Evolutionary conservation across 2,797 vertebrate genomes (phyloP), one percentile per base, ranked within the genome.

Genomic region (Glyptemys insculpta): DNA sequence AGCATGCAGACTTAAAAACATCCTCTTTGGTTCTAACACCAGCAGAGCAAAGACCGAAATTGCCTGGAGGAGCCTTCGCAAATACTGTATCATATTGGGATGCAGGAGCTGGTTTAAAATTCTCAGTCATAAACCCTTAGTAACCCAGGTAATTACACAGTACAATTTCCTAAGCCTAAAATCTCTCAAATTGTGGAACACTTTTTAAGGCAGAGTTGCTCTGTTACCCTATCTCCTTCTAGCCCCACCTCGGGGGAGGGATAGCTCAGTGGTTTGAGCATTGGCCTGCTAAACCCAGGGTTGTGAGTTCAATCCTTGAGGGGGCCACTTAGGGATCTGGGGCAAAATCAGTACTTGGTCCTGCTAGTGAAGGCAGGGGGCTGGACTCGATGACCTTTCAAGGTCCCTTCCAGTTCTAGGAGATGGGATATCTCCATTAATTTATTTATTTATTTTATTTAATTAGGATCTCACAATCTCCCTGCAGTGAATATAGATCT

Each of bases 151-250:
- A 68, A 21, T 37, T 68, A 37, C n/a, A 37, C 65, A 37, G 49
- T 81, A 92, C 88, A 89, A 86, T 56, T 91, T 95, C 44, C 84
- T 44, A 81, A 88, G 87, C 57, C 87, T 11, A 97, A 87, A 94
- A 87, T 19, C 29, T 94, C 84, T 90, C 82, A 82, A 90, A 90
- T 8, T 31, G 15, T n/a, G 9, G 9, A 12, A 21, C 78, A 89
- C 34, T 92, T 95, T 89, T 47, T 87, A 93, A 83, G 23, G 83
- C 52, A 93, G 85, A 37, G 2, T 65, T n/a, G 34, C 62, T n/a
- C 34, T 18, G 4, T 25, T 49, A 79, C 34, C 25, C 37, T 10
- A 49, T 85, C 6, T 5, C 16, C 37, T 86, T 93, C 44, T 18
- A 87, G 87, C 93, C 79, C 72, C 4, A 29, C 16, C 47, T n/a